A percentile compares a stretch with the other conserved stretches of the same genome.
phyloP scores from a whole-genome alignment of 2,888 invertebrate genomes.

The Lordiphosa andalusiaca region DNA sequence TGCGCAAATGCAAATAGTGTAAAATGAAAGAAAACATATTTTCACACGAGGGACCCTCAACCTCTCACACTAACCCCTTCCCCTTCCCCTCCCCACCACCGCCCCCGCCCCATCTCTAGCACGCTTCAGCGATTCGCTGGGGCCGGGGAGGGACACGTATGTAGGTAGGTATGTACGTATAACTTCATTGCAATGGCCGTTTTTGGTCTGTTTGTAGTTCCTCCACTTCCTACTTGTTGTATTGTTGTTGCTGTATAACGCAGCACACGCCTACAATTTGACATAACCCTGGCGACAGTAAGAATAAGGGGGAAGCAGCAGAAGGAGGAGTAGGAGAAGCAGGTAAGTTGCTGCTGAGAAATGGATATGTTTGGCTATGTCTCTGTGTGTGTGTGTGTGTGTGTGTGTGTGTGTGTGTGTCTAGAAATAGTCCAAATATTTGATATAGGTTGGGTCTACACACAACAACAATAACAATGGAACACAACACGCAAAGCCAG shows the following conservation, averaged over 20 bases:
- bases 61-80: not conserved
- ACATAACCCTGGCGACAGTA: slow-evolving; percentile 22
- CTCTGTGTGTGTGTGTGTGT: slow-evolving; percentile 16
- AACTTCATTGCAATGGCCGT: slow-evolving; percentile 62
- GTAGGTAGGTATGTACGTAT: slow-evolving; percentile 19
- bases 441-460: slow-evolving; percentile 14
- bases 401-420: slow-evolving; percentile 26
- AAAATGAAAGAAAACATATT: slow-evolving; percentile 53
- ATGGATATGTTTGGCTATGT: slow-evolving; percentile 1
- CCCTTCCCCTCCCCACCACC: too few relatives aligned
- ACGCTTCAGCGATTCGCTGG: slow-evolving; percentile 62
- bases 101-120: slow-evolving; percentile 3
- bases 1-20: slow-evolving; percentile 67
- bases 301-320: not conserved
- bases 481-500: slow-evolving; percentile 40
- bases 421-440: slow-evolving; percentile 62
- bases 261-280: slow-evolving; percentile 51
- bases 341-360: slow-evolving; percentile 7
- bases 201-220: slow-evolving; percentile 19
- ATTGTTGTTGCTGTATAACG: not conserved
- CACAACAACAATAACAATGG: slow-evolving; percentile 17
- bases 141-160: slow-evolving; percentile 15
- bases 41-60: slow-evolving; percentile 51
- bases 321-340: not conserved
- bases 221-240: slow-evolving; percentile 3